These are phyloP conservation scores for Gymnothorax reevesii DNA, from an alignment of 2,797 vertebrate genomes.

Conservation along the genomic window DNA sequence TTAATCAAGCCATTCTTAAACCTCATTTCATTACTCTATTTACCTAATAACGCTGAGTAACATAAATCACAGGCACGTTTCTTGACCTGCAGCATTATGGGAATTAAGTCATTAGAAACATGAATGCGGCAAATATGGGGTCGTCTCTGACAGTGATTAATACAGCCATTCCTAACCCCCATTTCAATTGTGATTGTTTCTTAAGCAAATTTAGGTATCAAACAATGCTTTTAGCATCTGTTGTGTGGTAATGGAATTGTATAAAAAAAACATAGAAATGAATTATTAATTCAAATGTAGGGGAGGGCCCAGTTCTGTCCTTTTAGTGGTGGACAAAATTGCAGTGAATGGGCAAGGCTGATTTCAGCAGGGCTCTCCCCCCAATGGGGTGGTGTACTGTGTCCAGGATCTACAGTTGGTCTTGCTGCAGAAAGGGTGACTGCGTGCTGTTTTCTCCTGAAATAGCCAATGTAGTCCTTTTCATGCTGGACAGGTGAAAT, in stretches of 20 bases:
- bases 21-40: not conserved
- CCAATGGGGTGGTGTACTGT: not conserved
- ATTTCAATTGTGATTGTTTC: not conserved
- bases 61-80: not conserved
- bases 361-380: too few relatives aligned
- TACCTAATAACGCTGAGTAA: not conserved
- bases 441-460: too few relatives aligned
- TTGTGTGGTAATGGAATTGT: not conserved
- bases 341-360: not conserved
- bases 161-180: not conserved
- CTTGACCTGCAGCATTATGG: not conserved
- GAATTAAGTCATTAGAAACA: not conserved
- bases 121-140: not conserved
- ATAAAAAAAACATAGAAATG: not conserved
- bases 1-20: constrained; percentile 9
- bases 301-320: not conserved
- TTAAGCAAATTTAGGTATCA: not conserved
- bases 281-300: not conserved
- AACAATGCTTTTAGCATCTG: not conserved
- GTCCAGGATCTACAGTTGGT: not conserved
- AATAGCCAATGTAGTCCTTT: constrained; percentile 32
- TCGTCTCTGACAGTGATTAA: not conserved
- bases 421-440: too few relatives aligned
- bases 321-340: not conserved
- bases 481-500: constrained; percentile 48